Evolutionary conservation across 2,888 invertebrate genomes (phyloP), one percentile per base, ranked within the genome.

Genomic region (Toxonevra muliebris): DNA sequence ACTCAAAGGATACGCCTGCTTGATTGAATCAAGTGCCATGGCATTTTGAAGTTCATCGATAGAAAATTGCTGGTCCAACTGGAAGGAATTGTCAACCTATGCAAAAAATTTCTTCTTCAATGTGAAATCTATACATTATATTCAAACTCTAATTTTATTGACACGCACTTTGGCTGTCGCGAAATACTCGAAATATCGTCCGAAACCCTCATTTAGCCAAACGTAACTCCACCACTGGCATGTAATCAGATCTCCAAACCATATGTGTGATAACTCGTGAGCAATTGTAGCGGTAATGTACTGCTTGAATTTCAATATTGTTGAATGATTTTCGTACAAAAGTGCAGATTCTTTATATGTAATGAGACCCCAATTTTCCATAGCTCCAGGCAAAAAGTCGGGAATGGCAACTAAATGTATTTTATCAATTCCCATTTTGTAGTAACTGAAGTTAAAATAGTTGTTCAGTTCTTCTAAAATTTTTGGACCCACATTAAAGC

Each of bases 281-380:
- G 84, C 76, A 5, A 85, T 78, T 7, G 91, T 89, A 76, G 87
- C 87, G 20, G 90, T 90, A 9, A 91, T 89, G 50, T 87, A 80
- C 75, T 90, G 89, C 77, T 90, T 89, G 59, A 88, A 88, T 7
- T 87, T 74, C 59, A 88, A 86, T 0, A 90, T 88, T 0, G 90
- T 89, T 41, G 88, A 85, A 2, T 86, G 80, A 50, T 87, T 87
- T 61, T 92, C 91, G 71, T 88, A 92, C 2, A 94, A 83, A 70
- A 93, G 84, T 0, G 89, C 88, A 0, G 90, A 89, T 80, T 94
- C 93, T 65, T 91, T 89, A 85, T 92, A 96, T 2, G 93, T 95
- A 9, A 95, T 88, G 20, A 96, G 86, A 9, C 95, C 96, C 95
- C 95, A 96, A 81, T 96, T 96, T 81, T 95, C 95, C 95, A 96